Conservation (phyloP, 2,797 vertebrate species). For the Epinephelus coioides region DNA sequence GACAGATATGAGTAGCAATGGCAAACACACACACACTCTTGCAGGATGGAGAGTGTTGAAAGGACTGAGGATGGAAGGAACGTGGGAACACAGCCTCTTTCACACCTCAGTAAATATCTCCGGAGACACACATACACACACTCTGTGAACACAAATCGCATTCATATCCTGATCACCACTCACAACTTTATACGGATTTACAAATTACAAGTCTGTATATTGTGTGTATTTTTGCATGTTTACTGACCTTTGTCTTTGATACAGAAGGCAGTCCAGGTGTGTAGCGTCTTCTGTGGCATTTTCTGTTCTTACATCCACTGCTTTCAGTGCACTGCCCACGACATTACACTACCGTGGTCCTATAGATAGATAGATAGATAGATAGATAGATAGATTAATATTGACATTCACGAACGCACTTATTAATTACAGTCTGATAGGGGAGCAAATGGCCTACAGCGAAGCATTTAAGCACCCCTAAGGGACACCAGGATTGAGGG, state of each 20-base stretch:
- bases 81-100: constrained; percentile 45
- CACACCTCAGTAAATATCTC: constrained; percentile 44
- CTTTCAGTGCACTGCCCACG: constrained; percentile 85
- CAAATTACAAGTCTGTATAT: not conserved
- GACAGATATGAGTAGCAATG: constrained; percentile 16
- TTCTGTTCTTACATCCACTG: constrained; percentile 90
- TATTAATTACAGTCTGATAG: constrained; percentile 20
- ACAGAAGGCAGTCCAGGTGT: constrained; percentile 88
- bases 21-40: constrained; percentile 30
- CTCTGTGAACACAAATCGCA: not conserved
- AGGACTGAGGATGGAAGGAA: constrained; percentile 13
- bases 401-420: not conserved
- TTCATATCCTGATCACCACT: constrained; percentile 13
- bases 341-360: constrained; percentile 89
- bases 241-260: constrained; percentile 92
- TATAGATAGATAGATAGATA: constrained; percentile 70
- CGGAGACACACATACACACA: not conserved
- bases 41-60: constrained; percentile 8
- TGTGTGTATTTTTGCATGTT: constrained; percentile 15
- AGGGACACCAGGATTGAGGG: not conserved
- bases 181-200: not conserved
- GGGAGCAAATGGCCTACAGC: constrained; percentile 14
- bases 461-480: constrained; percentile 1
- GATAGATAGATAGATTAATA: constrained; percentile 62
- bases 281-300: constrained; percentile 82